Evolutionary conservation across 2,888 invertebrate genomes (phyloP).

Genomic region (Eledona agricola): DNA sequence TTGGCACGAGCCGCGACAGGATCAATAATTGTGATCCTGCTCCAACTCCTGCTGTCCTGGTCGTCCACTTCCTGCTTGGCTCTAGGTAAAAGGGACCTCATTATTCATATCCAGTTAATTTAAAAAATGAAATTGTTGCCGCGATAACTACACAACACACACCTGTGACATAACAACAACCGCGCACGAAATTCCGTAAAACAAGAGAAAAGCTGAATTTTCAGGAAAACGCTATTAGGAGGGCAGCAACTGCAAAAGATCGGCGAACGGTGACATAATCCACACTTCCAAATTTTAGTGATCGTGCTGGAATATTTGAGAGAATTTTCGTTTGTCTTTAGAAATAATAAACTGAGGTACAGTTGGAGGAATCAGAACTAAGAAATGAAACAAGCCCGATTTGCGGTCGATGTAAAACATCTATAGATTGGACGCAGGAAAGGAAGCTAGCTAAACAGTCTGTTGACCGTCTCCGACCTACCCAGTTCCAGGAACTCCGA

Average conservation of each 20-base stretch:
- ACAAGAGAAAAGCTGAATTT: slow-evolving; percentile 54
- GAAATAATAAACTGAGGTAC: too few relatives aligned
- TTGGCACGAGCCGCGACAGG: slow-evolving; percentile 33
- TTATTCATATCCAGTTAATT: too few relatives aligned
- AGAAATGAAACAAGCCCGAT: too few relatives aligned
- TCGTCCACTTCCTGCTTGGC: slow-evolving; percentile 56
- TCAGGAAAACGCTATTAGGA: slow-evolving; percentile 50
- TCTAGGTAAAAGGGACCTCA: slow-evolving; percentile 52
- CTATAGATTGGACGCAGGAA: slow-evolving; percentile 2
- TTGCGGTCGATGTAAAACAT: background rate
- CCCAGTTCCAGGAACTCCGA: slow-evolving; percentile 55
- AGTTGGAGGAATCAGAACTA: too few relatives aligned
- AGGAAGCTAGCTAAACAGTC: slow-evolving; percentile 48
- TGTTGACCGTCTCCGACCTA: slow-evolving; percentile 57
- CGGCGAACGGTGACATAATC: slow-evolving; percentile 18
- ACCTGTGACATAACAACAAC: too few relatives aligned
- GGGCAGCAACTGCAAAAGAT: slow-evolving; percentile 38
- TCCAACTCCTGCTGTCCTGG: slow-evolving; percentile 50
- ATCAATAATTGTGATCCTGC: slow-evolving; percentile 32
- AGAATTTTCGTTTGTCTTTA: too few relatives aligned
- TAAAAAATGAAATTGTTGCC: too few relatives aligned
- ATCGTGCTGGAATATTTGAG: too few relatives aligned
- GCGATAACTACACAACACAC: too few relatives aligned
- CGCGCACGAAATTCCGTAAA: slow-evolving; percentile 43
- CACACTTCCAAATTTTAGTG: slow-evolving; percentile 39